Base-by-base conservation (phyloP, 2,113 vertebrate genomes). In the Argyrosomus japonicus region DNA sequence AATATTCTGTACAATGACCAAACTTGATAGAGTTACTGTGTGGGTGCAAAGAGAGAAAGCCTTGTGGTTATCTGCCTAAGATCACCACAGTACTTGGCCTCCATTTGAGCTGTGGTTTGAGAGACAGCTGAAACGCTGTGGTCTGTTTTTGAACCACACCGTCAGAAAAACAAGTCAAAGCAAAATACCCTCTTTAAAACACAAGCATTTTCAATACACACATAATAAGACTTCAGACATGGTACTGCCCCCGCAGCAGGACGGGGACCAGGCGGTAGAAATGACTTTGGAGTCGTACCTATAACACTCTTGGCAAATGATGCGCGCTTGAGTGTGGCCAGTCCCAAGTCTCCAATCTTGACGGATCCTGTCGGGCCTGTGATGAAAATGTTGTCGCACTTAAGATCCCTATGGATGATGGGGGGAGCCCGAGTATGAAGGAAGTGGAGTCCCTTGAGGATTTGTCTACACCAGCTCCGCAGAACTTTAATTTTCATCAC, bases 401-500 rank as follows among this genome's bases (percentile, higher is more conserved):
- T 99, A 23, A 99, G 95, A 93, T 99, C 98, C 71, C 98, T 96
- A 60, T 99, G 98, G 92, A 99, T 99, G 93, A 99, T 99, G 71
- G 98, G 98, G 89, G 98, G 98, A 71, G 97, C 96, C 77, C 98
- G 96, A 0, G 98, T 99, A 84, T 99, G 98, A 9, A 99, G 96
- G 87, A 99, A 99, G 68, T 99, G 98, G 61, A 99, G 97, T 21
- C 98, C 98, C 92, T 99, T 99, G 87, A 99, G 94, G 85, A 99
- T 99, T 91, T 99, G 98, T 83, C 97, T 95, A 91, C 98, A 99
- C 98, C 98, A 99, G 93, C 98, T 99, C 70, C 98, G 96, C 2
- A 99, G 92, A 3, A 99, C 98, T 95, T 99, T 99, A 82, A 99
- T 99, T 96, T 99, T 99, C 98, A 99, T 99, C 94, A 99, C 97